These are phyloP conservation scores for Meganola albula DNA, from an alignment of 2,888 invertebrate species.

Conservation along the genomic window DNA sequence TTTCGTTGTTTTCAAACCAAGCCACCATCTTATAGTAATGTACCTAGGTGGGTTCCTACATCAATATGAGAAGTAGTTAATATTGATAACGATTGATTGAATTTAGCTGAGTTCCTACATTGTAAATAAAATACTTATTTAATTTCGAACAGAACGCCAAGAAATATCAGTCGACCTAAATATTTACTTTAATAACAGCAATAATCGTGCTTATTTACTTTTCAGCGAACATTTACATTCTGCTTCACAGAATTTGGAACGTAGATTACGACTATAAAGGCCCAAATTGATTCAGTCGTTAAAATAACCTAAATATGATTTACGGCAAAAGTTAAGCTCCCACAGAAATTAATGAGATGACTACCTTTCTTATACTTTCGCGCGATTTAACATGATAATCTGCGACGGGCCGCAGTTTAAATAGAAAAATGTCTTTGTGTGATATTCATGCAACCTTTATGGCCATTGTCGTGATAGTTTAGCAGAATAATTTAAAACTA, in stretches of 20 bases:
- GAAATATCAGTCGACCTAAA: too few relatives aligned
- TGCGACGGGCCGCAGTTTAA: constrained; percentile 32
- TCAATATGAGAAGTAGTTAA: too few relatives aligned
- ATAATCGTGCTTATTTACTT: constrained; percentile 16
- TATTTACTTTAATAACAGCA: constrained; percentile 7
- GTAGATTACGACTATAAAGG: constrained; percentile 18
- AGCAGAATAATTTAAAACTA: constrained; percentile 4
- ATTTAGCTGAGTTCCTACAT: too few relatives aligned
- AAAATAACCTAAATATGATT: constrained; percentile 26
- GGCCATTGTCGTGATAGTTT: constrained; percentile 3
- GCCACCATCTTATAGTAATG: too few relatives aligned
- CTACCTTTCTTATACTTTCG: constrained; percentile 28
- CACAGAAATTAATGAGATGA: constrained; percentile 21
- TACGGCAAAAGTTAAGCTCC: constrained; percentile 24
- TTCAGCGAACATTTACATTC: constrained; percentile 11
- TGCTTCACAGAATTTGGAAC: constrained; percentile 8
- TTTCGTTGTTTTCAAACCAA: too few relatives aligned
- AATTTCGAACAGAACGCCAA: too few relatives aligned
- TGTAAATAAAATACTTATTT: too few relatives aligned
- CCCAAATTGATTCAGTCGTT: constrained; percentile 28
- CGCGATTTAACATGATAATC: constrained; percentile 38
- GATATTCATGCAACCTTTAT: constrained; percentile 12
- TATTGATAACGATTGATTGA: too few relatives aligned
- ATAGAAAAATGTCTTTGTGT: constrained; percentile 28
- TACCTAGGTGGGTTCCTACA: too few relatives aligned